phyloP scores from a whole-genome alignment of 2,888 invertebrate genomes.

The Biston stratarius region DNA sequence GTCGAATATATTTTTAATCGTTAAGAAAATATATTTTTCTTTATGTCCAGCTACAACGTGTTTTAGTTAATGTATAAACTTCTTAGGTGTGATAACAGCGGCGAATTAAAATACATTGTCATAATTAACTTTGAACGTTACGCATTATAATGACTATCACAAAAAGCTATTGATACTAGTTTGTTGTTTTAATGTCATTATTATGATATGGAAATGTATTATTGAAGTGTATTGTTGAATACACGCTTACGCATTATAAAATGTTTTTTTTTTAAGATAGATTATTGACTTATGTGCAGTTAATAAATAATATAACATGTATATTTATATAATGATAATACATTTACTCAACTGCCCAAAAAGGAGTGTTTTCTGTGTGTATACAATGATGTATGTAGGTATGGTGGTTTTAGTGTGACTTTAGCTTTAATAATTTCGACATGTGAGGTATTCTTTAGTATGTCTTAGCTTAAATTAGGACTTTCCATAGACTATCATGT shows the following conservation, averaged over 20 bases:
- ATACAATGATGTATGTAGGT: too few relatives aligned
- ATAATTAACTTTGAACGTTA: neutral
- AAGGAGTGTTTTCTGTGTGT: too few relatives aligned
- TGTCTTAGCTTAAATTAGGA: neutral
- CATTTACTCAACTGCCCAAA: neutral
- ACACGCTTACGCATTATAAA: neutral
- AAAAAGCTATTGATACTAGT: neutral
- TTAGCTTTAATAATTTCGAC: too few relatives aligned
- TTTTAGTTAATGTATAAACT: slow-evolving; percentile 11
- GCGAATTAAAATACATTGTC: neutral
- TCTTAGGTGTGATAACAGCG: slow-evolving; percentile 1
- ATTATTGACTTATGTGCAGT: neutral
- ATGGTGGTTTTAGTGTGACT: too few relatives aligned
- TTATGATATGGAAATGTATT: neutral
- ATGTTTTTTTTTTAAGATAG: neutral
- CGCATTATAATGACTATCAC: neutral
- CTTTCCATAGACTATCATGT: too few relatives aligned
- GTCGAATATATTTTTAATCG: slow-evolving; percentile 56
- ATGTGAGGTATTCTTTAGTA: neutral
- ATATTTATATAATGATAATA: too few relatives aligned
- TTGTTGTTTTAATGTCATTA: too few relatives aligned
- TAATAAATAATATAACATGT: too few relatives aligned
- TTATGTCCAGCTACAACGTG: slow-evolving; percentile 4
- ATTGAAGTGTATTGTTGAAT: neutral
- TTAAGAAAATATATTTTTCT: slow-evolving; percentile 46